Conservation (phyloP, 2,113 vertebrate genomes). For the Gopherus flavomarginatus region DNA sequence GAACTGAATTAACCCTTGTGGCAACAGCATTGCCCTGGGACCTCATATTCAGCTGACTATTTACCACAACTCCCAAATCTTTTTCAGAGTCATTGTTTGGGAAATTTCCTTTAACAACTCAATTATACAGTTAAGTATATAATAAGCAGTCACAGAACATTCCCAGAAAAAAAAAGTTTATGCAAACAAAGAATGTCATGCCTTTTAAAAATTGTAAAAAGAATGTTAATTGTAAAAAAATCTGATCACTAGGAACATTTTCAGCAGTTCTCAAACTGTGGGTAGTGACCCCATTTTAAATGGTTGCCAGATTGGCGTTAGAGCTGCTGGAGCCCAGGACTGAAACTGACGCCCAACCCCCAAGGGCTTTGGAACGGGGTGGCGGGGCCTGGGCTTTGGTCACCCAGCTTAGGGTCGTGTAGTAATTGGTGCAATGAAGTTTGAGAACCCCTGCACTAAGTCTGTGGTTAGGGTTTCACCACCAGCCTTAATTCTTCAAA, state of each 20-base stretch:
- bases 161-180: not conserved
- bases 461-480: not conserved
- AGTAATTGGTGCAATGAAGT: too few relatives aligned
- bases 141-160: not conserved
- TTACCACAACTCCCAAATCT: not conserved
- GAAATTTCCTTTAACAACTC: not conserved
- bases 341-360: too few relatives aligned
- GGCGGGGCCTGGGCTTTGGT: too few relatives aligned
- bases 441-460: not conserved
- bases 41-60: not conserved
- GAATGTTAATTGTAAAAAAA: not conserved
- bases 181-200: not conserved
- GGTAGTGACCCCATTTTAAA: too few relatives aligned
- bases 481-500: not conserved
- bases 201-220: not conserved
- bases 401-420: too few relatives aligned
- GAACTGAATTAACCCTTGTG: not conserved
- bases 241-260: not conserved
- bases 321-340: too few relatives aligned
- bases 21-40: not conserved
- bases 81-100: not conserved
- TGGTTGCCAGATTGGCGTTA: too few relatives aligned
- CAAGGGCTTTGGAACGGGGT: too few relatives aligned
- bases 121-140: not conserved
- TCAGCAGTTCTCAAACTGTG: too few relatives aligned